These are phyloP conservation scores for Rhyacophila brunnea DNA, from an alignment of 1,140 invertebrate species.

Conservation along the genomic window DNA sequence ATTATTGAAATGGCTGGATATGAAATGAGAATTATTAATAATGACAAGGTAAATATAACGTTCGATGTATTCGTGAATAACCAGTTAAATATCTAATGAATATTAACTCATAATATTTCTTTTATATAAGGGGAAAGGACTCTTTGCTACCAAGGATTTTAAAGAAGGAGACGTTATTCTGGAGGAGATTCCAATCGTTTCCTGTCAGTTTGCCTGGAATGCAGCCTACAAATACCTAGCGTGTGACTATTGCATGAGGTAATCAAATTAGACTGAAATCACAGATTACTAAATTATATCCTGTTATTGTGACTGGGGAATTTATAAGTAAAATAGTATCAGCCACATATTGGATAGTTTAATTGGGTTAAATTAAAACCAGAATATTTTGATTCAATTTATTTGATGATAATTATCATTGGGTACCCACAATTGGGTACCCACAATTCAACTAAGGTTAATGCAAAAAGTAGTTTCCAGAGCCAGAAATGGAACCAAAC, in stretches of 20 bases:
- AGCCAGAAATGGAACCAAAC: too few relatives aligned
- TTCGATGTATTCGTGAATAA: slow-evolving; percentile 2
- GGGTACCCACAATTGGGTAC: too few relatives aligned
- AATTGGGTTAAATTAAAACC: too few relatives aligned
- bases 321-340: too few relatives aligned
- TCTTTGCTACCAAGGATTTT: slow-evolving; percentile 74
- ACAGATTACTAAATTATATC: too few relatives aligned
- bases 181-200: slow-evolving; percentile 84
- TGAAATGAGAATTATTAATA: slow-evolving; percentile 32
- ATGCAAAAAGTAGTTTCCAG: too few relatives aligned
- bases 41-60: slow-evolving; percentile 30
- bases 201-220: slow-evolving; percentile 94
- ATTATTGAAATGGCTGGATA: slow-evolving; percentile 18
- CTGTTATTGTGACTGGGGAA: too few relatives aligned
- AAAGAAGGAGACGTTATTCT: slow-evolving; percentile 78
- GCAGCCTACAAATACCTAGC: slow-evolving; percentile 82
- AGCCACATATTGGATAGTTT: too few relatives aligned
- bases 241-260: slow-evolving; percentile 88
- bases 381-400: too few relatives aligned
- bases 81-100: background rate
- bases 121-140: slow-evolving; percentile 71
- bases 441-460: too few relatives aligned
- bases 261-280: too few relatives aligned
- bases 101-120: background rate
- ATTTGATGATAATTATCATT: too few relatives aligned